These are phyloP conservation scores for Australoheros facetus DNA, from an alignment of 2,797 vertebrate genomes.

Conservation along the genomic window DNA sequence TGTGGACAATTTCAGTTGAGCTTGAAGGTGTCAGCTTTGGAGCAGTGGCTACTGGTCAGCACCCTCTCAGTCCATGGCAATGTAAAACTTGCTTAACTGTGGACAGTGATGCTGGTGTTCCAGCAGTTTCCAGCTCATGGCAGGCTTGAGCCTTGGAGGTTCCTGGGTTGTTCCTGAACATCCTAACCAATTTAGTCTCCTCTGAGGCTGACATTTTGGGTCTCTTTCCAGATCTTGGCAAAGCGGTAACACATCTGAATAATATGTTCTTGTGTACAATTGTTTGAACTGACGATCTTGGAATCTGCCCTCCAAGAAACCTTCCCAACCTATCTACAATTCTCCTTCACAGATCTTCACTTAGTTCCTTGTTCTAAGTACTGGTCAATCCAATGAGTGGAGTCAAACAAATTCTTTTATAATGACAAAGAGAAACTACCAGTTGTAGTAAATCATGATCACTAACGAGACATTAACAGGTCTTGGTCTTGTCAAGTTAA, in stretches of 20 bases:
- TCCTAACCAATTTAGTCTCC: no score
- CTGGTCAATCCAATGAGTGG: neutral
- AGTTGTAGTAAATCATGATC: neutral
- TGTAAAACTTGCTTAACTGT: neutral
- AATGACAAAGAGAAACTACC: neutral
- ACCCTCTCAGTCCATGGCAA: neutral
- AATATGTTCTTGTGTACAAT: neutral
- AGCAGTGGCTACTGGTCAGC: neutral
- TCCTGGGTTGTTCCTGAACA: no score
- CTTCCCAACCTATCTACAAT: neutral
- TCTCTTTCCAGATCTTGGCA: neutral
- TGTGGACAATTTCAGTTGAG: neutral
- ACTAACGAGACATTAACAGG: neutral
- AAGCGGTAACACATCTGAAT: neutral
- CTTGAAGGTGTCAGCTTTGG: neutral
- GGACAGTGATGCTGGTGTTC: neutral
- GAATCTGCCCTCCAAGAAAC: neutral
- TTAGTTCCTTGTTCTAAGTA: neutral
- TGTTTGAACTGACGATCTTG: no score
- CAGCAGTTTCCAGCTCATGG: neutral
- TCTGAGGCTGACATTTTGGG: no score
- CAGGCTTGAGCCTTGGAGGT: neutral
- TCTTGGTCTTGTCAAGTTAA: neutral
- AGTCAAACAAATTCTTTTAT: neutral
- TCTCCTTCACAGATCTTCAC: neutral